Evolutionary conservation across 1,140 invertebrate species (phyloP), one percentile per base, ranked within the genome.

Genomic region (Batillaria attramentaria): DNA sequence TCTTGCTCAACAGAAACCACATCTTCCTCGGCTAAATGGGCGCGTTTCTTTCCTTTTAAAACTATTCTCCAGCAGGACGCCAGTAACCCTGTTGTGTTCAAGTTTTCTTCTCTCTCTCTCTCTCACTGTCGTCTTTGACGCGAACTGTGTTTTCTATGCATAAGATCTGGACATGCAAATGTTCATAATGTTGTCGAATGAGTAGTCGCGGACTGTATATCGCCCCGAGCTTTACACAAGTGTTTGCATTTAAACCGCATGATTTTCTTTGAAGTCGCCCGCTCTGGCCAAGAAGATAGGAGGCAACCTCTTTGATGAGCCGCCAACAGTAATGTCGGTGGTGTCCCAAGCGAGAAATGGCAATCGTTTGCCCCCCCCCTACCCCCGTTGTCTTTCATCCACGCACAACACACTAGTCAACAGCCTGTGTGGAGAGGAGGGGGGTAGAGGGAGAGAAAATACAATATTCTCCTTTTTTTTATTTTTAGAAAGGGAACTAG

Each of bases 201-300:
- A 41, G 68, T 20, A 20, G 41, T 70, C 39, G 24, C 68, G 35
- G 68, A 70, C 35, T 42, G 6, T 68, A 33, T 70, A 70, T 39
- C 68, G 39, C 68, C 68, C 41, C 37, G 39, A 70, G 68, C 68
- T 70, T 70, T n/a, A 70, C 68, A 70, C 68, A 70, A 70, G 68
- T 70, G 68, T 70, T 70, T 70, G 68, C 68, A 70, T 70, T 70
- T 70, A 70, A 70, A 70, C 68, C 68, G 68, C 68, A 41, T 70
- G 68, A 70, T 70, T 70, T 70, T 18, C 68, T 70, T 70, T 70
- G 68, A 70, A 41, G 68, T 70, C 37, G 28, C 20, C 68, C 39
- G 68, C 35, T 39, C 57, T 41, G 68, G 37, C 68, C 39, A 41
- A 24, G 31, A 42, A 70, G 68, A 39, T 70, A 41, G 68, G 39